phyloP scores from a whole-genome alignment of 1,140 invertebrate species.

The Cherax quadricarinatus region DNA sequence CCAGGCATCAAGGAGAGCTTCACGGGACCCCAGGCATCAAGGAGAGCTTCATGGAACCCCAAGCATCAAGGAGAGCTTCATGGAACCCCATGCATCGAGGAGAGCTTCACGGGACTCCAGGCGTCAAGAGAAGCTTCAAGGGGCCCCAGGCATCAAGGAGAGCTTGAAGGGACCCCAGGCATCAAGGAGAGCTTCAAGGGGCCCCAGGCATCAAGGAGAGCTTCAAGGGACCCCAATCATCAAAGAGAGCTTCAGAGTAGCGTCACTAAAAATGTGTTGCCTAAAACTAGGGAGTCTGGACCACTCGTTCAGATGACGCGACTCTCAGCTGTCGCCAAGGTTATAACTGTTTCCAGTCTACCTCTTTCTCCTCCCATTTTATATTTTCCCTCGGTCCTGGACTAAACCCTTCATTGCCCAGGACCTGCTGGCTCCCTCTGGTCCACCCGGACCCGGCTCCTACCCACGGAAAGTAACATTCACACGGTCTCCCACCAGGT shows the following conservation, averaged over 20 bases:
- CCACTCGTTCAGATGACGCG: slow-evolving; percentile 52
- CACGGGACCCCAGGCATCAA: too few relatives aligned
- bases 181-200: too few relatives aligned
- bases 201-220: too few relatives aligned
- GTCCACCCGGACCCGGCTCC: neutral
- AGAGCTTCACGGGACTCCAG: too few relatives aligned
- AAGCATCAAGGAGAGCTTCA: too few relatives aligned
- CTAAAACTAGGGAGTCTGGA: neutral
- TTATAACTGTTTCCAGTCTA: slow-evolving; percentile 59
- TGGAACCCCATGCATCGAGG: too few relatives aligned
- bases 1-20: too few relatives aligned
- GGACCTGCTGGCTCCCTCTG: slow-evolving; percentile 20
- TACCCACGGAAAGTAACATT: neutral
- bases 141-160: too few relatives aligned
- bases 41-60: too few relatives aligned
- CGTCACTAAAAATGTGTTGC: slow-evolving; percentile 26
- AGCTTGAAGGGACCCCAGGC: too few relatives aligned
- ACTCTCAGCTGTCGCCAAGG: slow-evolving; percentile 47
- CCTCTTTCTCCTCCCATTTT: slow-evolving; percentile 56
- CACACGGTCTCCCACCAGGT: neutral
- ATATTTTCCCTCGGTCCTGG: slow-evolving; percentile 42
- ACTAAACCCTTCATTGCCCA: slow-evolving; percentile 54
- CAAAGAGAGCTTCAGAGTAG: neutral
- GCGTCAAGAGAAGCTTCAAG: too few relatives aligned
- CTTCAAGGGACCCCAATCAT: too few relatives aligned